A percentile compares a stretch with the other conserved stretches of the same genome.
These are phyloP conservation scores for Brachionus manjavacas DNA, from an alignment of 1,140 invertebrate genomes.

Conservation along the genomic window DNA sequence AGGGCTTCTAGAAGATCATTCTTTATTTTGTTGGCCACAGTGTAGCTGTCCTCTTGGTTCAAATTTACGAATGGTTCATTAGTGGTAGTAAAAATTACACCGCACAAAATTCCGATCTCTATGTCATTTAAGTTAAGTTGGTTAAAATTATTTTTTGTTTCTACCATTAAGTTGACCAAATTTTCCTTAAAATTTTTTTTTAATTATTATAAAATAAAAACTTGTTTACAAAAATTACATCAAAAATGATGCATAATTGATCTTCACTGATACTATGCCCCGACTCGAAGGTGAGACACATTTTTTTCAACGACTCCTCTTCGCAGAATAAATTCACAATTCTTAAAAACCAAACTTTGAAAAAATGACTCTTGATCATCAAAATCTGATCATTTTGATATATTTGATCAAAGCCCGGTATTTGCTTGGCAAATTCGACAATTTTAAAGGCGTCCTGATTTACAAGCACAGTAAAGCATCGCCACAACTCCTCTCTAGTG, in stretches of 20 bases:
- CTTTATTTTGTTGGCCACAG: not conserved
- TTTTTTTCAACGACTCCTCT: not conserved
- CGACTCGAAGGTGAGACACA: not conserved
- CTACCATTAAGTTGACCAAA: not conserved
- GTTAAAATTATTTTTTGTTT: not conserved
- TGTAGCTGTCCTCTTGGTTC: not conserved
- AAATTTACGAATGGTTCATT: not conserved
- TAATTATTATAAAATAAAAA: not conserved
- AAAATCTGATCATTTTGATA: conserved; percentile 17
- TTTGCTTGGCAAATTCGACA: conserved; percentile 27
- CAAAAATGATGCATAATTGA: not conserved
- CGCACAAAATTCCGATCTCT: not conserved
- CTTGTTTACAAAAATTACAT: not conserved
- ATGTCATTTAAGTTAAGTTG: conserved; percentile 15
- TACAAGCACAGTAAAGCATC: not conserved
- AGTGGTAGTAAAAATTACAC: not conserved
- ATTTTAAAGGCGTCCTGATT: conserved; percentile 16
- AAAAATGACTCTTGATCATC: not conserved
- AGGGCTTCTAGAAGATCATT: not conserved
- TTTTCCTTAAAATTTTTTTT: not conserved
- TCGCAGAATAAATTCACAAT: not conserved
- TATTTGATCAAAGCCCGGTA: not conserved
- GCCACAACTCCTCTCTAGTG: not conserved
- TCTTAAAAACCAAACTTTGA: conserved; percentile 9
- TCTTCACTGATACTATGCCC: not conserved